Base-by-base conservation (phyloP, 2,113 vertebrate genomes). In the Sylvilagus bachmani region DNA sequence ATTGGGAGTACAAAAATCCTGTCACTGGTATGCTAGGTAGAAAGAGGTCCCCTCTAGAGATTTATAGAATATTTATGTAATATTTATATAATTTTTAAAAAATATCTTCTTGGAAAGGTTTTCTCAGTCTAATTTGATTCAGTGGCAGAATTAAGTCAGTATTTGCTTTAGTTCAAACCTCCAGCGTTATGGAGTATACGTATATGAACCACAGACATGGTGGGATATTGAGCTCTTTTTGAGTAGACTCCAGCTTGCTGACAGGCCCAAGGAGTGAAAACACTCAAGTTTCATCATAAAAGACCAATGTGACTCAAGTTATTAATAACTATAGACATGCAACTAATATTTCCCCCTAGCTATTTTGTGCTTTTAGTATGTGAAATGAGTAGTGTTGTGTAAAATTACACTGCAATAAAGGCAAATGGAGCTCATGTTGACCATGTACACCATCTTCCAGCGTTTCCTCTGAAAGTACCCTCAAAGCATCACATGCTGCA, bases 161-260 rank as follows among this genome's bases (percentile, higher is more conserved):
- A 71, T 82, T 91, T 94, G 84, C 12, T 95, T 89, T 92, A 89
- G 27, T 86, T 44, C 6, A 31, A 86, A 75, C 9, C 16, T 80
- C 10, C 84, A 66, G 22, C 5, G 70, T 93, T 84, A 61, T 17
- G 19, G 25, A 94, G 33, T 85, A 77, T 64, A 49, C 78, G 22
- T 81, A 21, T 7, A 78, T 73, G 81, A 33, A 58, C 92, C 27
- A 70, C 38, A 95, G 67, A 91, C 51, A 83, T 36, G 11, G 16
- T 81, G 31, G 16, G 2, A 58, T 61, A 19, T 27, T 77, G 31
- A 21, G 14, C 83, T 80, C 27, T 25, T 16, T 85, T 73, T 38
- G 31, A 94, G 58, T 24, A 87, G 36, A 78, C 1, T 24, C 16
- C 81, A 86, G 31, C n/a, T 91, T 69, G 64, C 11, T n/a, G 85